Evolutionary conservation across 2,113 vertebrate species (phyloP).

Genomic region (Electrona antarctica): DNA sequence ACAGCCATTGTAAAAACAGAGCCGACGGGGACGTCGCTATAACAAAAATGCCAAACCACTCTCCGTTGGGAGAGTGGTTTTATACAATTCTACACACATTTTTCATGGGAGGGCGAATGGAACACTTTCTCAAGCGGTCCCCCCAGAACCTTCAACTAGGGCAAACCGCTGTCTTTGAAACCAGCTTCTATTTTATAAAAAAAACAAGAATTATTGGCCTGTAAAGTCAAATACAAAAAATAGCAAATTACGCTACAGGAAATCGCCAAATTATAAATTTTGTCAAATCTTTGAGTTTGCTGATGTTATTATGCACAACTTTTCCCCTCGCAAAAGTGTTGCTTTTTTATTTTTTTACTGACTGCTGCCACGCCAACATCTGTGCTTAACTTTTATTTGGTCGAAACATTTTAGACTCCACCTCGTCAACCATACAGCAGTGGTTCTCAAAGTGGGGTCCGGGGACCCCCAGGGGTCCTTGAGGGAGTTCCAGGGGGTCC

Average conservation of each 20-base stretch:
- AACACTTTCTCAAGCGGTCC: constrained; percentile 52
- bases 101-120: constrained; percentile 55
- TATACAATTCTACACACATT: constrained; percentile 56
- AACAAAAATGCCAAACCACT: constrained; percentile 65
- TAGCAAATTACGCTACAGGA: constrained; percentile 15
- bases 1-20: constrained; percentile 63
- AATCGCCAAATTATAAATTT: constrained; percentile 7
- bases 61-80: constrained; percentile 53
- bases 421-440: no score
- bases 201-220: constrained; percentile 11
- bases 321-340: not conserved
- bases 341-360: no score
- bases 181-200: constrained; percentile 44
- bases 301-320: not conserved
- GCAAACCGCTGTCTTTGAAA: constrained; percentile 51
- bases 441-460: no score
- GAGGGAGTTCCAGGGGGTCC: no score
- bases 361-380: no score
- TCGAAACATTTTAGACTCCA: no score
- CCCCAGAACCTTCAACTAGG: constrained; percentile 56
- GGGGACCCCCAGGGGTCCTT: no score
- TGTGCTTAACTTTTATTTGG: no score
- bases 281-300: not conserved
- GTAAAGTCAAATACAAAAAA: constrained; percentile 45
- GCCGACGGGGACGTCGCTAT: constrained; percentile 57